Evolutionary conservation across 2,113 vertebrate species (phyloP).

Genomic region (Willisornis vidua): DNA sequence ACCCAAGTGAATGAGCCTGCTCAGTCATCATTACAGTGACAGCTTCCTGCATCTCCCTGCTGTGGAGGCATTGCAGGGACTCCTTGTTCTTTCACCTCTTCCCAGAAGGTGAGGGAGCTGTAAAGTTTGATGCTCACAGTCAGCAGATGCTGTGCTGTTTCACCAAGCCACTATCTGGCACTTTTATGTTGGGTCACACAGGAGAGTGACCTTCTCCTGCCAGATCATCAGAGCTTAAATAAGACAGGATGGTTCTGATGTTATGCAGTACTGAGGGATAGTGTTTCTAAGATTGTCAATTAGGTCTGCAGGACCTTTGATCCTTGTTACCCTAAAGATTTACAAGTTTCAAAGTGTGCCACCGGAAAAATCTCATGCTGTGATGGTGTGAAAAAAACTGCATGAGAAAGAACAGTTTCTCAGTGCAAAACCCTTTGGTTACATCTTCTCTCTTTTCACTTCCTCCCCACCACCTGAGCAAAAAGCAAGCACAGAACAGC

Average conservation of each 20-base stretch:
- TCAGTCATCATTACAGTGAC: neutral
- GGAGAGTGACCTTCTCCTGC: neutral
- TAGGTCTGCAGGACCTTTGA: neutral
- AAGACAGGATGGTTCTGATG: neutral
- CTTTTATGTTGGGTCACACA: neutral
- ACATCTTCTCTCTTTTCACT: neutral
- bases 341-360: neutral
- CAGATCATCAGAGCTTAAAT: neutral
- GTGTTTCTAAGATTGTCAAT: neutral
- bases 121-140: neutral
- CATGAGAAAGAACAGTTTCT: neutral
- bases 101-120: neutral
- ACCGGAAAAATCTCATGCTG: neutral
- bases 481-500: neutral
- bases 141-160: neutral
- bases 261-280: neutral
- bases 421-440: neutral
- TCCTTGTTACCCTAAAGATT: neutral
- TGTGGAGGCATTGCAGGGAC: neutral
- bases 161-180: neutral
- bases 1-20: neutral
- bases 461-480: neutral
- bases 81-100: neutral
- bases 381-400: neutral
- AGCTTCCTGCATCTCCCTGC: neutral